Conservation (phyloP, 2,888 invertebrate genomes). For the Gastracanthus pulcherrimus region DNA sequence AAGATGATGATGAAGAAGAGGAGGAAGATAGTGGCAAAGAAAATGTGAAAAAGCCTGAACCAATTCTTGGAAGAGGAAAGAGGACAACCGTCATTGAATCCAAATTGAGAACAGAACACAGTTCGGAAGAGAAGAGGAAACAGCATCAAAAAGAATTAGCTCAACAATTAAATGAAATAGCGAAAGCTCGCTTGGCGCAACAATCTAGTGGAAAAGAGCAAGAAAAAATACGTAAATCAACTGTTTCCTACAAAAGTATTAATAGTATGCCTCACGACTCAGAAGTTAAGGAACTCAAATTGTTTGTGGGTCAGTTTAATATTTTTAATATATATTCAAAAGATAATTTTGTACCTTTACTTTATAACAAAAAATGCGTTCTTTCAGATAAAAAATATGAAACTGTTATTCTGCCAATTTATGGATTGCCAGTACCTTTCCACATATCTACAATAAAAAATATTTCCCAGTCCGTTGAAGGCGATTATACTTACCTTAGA, state of each 20-base stretch:
- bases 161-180: conserved; percentile 92
- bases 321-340: conserved; percentile 16
- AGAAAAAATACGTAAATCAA: conserved; percentile 95
- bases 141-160: conserved; percentile 98
- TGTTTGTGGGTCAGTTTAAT: conserved; percentile 90
- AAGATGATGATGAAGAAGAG: conserved; percentile 92
- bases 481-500: conserved; percentile 98
- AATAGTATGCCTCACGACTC: conserved; percentile 95
- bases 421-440: conserved; percentile 97
- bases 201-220: conserved; percentile 91
- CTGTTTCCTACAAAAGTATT: conserved; percentile 94
- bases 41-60: conserved; percentile 83
- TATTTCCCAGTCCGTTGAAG: conserved; percentile 98
- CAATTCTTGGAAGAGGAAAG: conserved; percentile 88
- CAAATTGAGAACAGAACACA: conserved; percentile 95
- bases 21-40: conserved; percentile 82
- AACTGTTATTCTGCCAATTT: conserved; percentile 98
- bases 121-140: conserved; percentile 97
- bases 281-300: conserved; percentile 94
- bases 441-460: conserved; percentile 99
- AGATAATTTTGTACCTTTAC: background rate
- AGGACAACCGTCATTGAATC: conserved; percentile 95
- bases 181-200: conserved; percentile 93
- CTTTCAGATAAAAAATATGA: conserved; percentile 95
- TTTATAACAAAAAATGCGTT: background rate